Evolutionary conservation across 2,888 invertebrate species (phyloP).

Genomic region (Synanthedon myopaeformis): DNA sequence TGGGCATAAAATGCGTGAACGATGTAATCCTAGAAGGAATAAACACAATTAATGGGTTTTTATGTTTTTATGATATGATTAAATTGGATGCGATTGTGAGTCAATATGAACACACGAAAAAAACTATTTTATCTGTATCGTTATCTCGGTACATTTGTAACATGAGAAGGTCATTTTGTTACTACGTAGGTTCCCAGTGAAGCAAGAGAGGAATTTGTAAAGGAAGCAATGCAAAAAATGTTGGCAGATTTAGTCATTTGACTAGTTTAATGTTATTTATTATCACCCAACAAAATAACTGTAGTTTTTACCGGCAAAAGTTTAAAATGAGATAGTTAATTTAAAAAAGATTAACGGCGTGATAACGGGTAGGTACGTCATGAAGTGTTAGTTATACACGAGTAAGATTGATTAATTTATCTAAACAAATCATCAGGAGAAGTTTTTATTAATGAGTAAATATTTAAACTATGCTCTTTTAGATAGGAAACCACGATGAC

Average conservation of each 20-base stretch:
- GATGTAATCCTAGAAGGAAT: too few species aligned
- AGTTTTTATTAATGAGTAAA: constrained; percentile 33
- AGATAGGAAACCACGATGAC: constrained; percentile 62
- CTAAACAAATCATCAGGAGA: constrained; percentile 28
- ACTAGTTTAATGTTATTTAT: neutral
- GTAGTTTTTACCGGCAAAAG: neutral
- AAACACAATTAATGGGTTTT: too few species aligned
- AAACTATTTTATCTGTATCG: neutral
- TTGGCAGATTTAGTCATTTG: neutral
- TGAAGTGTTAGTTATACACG: constrained; percentile 27
- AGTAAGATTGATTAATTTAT: constrained; percentile 24
- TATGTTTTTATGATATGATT: too few species aligned
- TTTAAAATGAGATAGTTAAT: constrained; percentile 5
- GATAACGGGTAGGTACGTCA: constrained; percentile 27
- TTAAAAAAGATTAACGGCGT: constrained; percentile 25
- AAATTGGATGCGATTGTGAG: too few species aligned
- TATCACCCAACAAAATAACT: constrained; percentile 1
- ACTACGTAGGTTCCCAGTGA: neutral
- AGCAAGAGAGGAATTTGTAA: neutral
- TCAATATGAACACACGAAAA: too few species aligned
- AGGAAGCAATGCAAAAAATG: constrained; percentile 3
- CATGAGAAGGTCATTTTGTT: constrained; percentile 36
- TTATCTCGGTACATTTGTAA: constrained; percentile 38
- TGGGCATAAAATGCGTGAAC: too few species aligned
- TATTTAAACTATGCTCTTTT: constrained; percentile 40